Evolutionary conservation across 2,797 vertebrate species (phyloP).

Genomic region (Sylvia borin): DNA sequence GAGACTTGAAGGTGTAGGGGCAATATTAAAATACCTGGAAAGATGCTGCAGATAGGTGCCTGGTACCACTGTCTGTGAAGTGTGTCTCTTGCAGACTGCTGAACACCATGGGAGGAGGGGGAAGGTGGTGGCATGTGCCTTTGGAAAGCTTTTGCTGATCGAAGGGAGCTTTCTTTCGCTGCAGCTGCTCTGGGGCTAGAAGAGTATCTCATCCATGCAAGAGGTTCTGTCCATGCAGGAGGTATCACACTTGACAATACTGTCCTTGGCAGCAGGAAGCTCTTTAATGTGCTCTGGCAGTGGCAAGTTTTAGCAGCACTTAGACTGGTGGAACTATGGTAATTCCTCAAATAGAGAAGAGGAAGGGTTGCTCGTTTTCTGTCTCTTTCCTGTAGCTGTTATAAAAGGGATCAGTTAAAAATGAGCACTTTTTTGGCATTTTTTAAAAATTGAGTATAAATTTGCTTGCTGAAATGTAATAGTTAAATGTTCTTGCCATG

Average conservation of each 20-base stretch:
- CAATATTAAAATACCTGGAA: not conserved
- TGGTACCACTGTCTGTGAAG: not conserved
- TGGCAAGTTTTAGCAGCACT: not conserved
- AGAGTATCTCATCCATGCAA: not conserved
- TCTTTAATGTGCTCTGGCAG: not conserved
- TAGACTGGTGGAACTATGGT: not conserved
- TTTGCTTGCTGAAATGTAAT: not conserved
- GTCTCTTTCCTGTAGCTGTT: constrained; percentile 15
- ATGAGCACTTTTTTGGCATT: not conserved
- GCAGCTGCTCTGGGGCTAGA: not conserved
- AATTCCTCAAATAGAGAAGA: not conserved
- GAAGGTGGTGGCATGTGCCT: not conserved
- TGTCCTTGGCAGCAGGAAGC: constrained; percentile 19
- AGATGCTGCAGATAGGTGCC: not conserved
- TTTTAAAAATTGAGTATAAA: not conserved
- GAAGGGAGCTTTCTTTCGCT: not conserved
- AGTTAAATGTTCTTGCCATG: not conserved
- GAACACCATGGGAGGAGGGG: not conserved
- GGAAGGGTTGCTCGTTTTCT: constrained; percentile 6
- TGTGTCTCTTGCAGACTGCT: not conserved
- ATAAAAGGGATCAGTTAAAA: not conserved
- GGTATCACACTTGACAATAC: not conserved
- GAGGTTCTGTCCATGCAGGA: not conserved
- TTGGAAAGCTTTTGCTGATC: not conserved
- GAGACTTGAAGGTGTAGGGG: not conserved